A percentile compares a stretch with the other conserved stretches of the same genome.
Evolutionary conservation across 1,140 invertebrate genomes (phyloP).

Genomic region (Drosophila repletoides): DNA sequence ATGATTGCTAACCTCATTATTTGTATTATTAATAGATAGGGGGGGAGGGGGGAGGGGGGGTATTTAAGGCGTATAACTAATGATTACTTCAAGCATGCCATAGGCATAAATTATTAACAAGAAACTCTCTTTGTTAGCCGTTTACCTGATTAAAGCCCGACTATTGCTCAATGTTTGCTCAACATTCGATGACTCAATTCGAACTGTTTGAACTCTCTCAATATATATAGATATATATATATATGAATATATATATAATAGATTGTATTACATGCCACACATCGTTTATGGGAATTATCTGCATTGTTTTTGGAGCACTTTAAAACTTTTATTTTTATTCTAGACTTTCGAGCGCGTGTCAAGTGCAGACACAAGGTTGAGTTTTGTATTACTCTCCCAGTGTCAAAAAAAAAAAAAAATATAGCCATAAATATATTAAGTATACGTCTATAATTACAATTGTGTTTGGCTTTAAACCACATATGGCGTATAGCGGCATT

Average conservation of each 20-base stretch:
- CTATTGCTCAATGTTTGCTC: slow-evolving; percentile 14
- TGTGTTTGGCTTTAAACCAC: slow-evolving; percentile 30
- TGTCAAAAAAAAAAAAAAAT: background rate
- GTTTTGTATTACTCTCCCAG: slow-evolving; percentile 30
- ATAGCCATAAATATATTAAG: background rate
- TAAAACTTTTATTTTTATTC: slow-evolving; percentile 15
- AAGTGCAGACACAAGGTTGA: slow-evolving; percentile 47
- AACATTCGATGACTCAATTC: slow-evolving; percentile 31
- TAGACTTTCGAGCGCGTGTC: background rate
- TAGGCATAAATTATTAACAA: too few species aligned
- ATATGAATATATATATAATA: background rate
- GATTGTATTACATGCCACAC: too few species aligned
- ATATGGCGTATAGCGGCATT: too few species aligned
- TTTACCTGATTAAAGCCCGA: background rate
- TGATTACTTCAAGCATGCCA: too few species aligned
- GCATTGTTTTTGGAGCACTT: background rate
- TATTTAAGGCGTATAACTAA: too few species aligned
- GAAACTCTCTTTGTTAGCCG: slow-evolving; percentile 13
- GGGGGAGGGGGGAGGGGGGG: too few species aligned
- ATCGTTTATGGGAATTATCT: background rate
- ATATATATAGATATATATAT: background rate
- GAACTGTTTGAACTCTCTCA: slow-evolving; percentile 33
- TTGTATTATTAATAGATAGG: too few species aligned
- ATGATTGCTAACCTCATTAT: too few species aligned
- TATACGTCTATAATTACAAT: slow-evolving; percentile 1